Conservation (phyloP, 2,113 vertebrate species). For the Hippocampus guttulatus region DNA sequence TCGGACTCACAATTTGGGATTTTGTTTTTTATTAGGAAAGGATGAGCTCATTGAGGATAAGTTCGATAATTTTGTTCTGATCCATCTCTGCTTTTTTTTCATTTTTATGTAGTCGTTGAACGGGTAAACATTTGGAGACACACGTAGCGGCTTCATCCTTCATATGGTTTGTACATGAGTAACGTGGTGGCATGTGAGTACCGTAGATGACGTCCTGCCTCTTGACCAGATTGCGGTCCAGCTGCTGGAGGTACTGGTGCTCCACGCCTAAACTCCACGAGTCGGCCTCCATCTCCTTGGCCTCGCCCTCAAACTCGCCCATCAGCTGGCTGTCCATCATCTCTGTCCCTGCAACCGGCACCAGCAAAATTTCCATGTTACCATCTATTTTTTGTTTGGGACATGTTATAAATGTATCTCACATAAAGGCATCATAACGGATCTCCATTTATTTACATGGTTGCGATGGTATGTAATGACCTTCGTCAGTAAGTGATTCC, state of each 20-base stretch:
- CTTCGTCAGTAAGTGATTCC: constrained; percentile 92
- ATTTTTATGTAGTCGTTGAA: too few relatives aligned
- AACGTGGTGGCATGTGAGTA: constrained; percentile 38
- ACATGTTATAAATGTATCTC: background rate
- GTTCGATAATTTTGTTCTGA: too few relatives aligned
- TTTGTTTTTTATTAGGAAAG: too few relatives aligned
- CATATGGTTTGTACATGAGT: background rate
- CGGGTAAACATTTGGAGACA: background rate
- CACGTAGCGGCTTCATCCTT: background rate
- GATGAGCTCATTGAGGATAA: too few relatives aligned
- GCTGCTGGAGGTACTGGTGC: constrained; percentile 81
- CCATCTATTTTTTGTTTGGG: background rate
- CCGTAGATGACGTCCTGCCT: constrained; percentile 95
- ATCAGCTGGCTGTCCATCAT: constrained; percentile 94
- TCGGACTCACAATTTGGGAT: too few relatives aligned
- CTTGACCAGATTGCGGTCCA: constrained; percentile 87
- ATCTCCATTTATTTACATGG: constrained; percentile 4
- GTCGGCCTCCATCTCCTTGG: constrained; percentile 87
- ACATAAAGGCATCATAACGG: background rate
- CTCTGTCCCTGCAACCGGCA: constrained; percentile 78
- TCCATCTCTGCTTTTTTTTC: too few relatives aligned
- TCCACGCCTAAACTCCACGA: constrained; percentile 94
- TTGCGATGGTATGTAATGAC: constrained; percentile 61
- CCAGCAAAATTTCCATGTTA: background rate
- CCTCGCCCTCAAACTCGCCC: constrained; percentile 89